Base-by-base conservation (phyloP, 2,888 invertebrate genomes). In the Dynastes grantii region DNA sequence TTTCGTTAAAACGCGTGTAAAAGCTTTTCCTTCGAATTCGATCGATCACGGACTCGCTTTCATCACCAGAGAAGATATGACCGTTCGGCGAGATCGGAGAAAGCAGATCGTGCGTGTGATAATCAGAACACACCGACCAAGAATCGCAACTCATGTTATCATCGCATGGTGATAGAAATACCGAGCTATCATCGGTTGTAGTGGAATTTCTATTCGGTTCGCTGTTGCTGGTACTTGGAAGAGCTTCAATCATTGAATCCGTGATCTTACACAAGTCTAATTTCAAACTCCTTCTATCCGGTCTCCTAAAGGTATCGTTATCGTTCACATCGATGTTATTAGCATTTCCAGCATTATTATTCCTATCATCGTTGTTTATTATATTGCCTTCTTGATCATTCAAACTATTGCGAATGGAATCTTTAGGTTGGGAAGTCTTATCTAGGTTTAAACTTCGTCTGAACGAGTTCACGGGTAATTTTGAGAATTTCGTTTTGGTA, bases 11-110 rank as follows among this genome's bases (percentile, higher is more conserved):
- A 83, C 97, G 91, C 13, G 95, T 93, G 86, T 96, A 97, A 89
- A 96, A 97, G 87, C 97, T 97, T 87, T 96, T 96, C 49, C 97
- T 91, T 83, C 95, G 91, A 84, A 97, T 97, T 84, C 97, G 91
- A 85, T 97, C 97, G 75, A 94, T 94, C 61, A 97, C 93, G 79
- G 95, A 96, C 79, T 93, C 90, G 78, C 89, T 89, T 68, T 90
- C 90, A 82, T 91, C 91, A 8, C 88, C 88, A 8, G 90, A 89
- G 81, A 85, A 87, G 22, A 85, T 76, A 61, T 85, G 82, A 58
- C 86, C 86, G 63, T 87, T 87, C 2, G 89, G 88, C 11, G 90
- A 90, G 11, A 91, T 90, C 1, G 91, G 89, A 68, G 92, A 92
- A 3, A 88, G 80, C 53, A 89, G 88, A 63, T 85, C 85, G 55